Percentiles rank a stretch among this genome's conserved stretches.
Evolutionary conservation across 2,797 vertebrate genomes (phyloP).

Genomic region (Alca torda): DNA sequence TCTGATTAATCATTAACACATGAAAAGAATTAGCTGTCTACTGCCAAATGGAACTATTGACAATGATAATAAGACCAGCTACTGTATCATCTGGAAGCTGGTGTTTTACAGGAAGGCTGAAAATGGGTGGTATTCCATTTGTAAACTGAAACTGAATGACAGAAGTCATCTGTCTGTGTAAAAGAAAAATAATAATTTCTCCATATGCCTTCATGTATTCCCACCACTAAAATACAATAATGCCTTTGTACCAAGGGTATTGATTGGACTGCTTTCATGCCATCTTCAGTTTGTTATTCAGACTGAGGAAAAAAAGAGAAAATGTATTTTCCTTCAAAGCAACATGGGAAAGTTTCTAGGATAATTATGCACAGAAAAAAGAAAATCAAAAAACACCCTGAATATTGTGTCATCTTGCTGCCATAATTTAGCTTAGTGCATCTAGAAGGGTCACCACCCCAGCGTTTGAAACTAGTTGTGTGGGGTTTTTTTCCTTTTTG

Average conservation of each 20-base stretch:
- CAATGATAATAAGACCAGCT: conserved; percentile 89
- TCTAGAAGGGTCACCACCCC: conserved; percentile 3
- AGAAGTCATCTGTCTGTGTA: conserved; percentile 45
- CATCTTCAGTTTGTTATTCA: conserved; percentile 8
- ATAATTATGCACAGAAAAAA: neutral
- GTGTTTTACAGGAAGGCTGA: conserved; percentile 56
- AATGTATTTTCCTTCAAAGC: conserved; percentile 18
- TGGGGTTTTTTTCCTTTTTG: neutral
- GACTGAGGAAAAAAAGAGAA: neutral
- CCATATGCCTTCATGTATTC: neutral
- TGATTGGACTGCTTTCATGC: conserved; percentile 44
- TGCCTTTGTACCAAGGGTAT: neutral
- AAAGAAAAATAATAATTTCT: conserved; percentile 54
- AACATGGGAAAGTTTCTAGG: neutral
- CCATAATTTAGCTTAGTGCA: neutral
- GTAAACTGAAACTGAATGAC: conserved; percentile 52
- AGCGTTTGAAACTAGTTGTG: neutral
- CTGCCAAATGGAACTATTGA: conserved; percentile 97
- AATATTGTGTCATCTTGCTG: neutral
- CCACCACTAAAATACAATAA: neutral
- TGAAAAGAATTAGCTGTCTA: conserved; percentile 88
- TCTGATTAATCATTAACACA: conserved; percentile 89
- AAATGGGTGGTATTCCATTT: conserved; percentile 49
- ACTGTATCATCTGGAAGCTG: conserved; percentile 72
- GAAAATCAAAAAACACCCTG: neutral